Percentiles rank a stretch among this genome's conserved stretches.
Evolutionary conservation across 2,113 vertebrate species (phyloP).

Genomic region (Bufo bufo): DNA sequence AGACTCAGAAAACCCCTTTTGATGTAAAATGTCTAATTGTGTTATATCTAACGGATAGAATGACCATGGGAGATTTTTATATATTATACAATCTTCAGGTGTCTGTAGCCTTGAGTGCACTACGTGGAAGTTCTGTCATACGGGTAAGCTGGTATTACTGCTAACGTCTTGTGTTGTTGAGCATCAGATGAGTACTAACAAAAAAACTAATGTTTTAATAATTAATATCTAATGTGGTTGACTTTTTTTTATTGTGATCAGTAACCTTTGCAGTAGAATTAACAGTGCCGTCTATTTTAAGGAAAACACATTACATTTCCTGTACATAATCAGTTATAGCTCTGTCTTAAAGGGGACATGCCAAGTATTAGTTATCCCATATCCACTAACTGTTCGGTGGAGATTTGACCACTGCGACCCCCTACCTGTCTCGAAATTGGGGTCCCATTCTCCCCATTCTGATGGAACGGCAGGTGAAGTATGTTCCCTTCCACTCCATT

Average conservation of each 20-base stretch:
- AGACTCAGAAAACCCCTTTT: too few species aligned
- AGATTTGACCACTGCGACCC: too few species aligned
- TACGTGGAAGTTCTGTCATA: background rate
- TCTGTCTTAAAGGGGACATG: background rate
- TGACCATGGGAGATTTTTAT: slow-evolving; percentile 9
- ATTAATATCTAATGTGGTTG: background rate
- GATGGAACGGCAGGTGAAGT: too few species aligned
- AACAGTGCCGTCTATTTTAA: background rate
- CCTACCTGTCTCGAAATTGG: too few species aligned
- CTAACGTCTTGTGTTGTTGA: background rate
- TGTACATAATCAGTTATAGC: background rate
- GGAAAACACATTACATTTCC: background rate
- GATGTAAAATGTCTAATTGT: background rate
- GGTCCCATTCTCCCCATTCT: too few species aligned
- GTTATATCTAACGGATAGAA: background rate
- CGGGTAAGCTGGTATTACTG: slow-evolving; percentile 9
- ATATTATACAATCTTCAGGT: slow-evolving; percentile 39
- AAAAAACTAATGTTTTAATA: background rate
- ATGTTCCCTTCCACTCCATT: too few species aligned
- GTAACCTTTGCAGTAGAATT: background rate
- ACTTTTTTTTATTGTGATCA: background rate
- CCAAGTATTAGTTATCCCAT: too few species aligned
- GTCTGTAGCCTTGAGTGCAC: slow-evolving; percentile 41
- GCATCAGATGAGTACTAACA: background rate
- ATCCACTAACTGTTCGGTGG: too few species aligned